phyloP scores from a whole-genome alignment of 2,113 vertebrate species.

The Lonchura striata region DNA sequence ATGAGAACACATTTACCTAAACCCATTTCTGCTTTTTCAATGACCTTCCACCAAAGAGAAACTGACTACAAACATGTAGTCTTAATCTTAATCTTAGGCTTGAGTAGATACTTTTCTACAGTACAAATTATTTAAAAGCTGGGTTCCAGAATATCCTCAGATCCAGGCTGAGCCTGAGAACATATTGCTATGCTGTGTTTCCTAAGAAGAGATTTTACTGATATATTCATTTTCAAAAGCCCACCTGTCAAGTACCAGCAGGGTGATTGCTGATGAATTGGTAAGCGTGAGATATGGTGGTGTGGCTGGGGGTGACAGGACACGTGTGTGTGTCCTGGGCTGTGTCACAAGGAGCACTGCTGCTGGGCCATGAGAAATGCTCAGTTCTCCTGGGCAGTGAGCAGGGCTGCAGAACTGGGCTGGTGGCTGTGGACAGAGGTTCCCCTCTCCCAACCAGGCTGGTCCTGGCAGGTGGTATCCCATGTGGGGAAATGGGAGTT shows the following conservation, averaged over 20 bases:
- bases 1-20: neutral
- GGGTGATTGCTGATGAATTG: neutral
- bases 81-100: neutral
- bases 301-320: accelerated
- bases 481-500: accelerated
- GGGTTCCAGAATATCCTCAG: neutral
- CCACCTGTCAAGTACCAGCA: neutral
- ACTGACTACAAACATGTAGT: neutral
- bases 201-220: neutral
- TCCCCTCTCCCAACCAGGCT: neutral
- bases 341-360: neutral
- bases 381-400: accelerated
- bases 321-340: accelerated
- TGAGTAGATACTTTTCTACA: neutral
- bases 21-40: neutral
- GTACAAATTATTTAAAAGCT: neutral
- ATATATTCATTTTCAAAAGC: neutral
- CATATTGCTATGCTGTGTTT: neutral
- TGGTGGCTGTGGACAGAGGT: neutral
- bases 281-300: accelerated
- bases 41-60: neutral
- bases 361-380: accelerated
- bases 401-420: neutral
- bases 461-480: accelerated
- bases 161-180: neutral